Percentiles rank a stretch among this genome's conserved stretches.
These are phyloP conservation scores for Otus sunia DNA, from an alignment of 2,113 vertebrate species.

Conservation along the genomic window DNA sequence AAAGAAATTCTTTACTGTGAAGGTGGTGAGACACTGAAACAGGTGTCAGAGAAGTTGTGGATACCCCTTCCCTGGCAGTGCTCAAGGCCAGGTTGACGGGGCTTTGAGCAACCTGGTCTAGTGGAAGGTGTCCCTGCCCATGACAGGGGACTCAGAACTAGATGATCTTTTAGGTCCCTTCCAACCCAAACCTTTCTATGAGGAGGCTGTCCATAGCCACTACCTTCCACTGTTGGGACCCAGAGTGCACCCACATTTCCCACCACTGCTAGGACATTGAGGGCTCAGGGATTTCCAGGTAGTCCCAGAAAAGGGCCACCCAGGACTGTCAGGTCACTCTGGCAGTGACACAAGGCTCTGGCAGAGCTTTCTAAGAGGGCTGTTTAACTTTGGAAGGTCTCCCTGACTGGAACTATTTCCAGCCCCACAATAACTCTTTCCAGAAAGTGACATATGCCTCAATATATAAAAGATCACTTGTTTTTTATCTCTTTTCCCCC, in stretches of 20 bases:
- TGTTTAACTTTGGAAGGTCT: not conserved
- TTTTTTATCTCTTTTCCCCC: not conserved
- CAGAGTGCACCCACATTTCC: not conserved
- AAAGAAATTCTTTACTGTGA: too few species aligned
- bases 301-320: not conserved
- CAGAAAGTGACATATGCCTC: not conserved
- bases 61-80: too few species aligned
- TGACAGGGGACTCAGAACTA: too few species aligned
- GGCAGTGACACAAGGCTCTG: not conserved
- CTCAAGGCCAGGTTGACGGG: too few species aligned
- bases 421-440: not conserved
- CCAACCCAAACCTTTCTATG: too few species aligned
- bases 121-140: too few species aligned
- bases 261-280: rapidly evolving
- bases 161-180: too few species aligned
- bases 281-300: rapidly evolving
- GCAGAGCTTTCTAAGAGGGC: not conserved
- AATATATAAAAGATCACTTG: not conserved
- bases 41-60: too few species aligned
- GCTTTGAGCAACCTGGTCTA: too few species aligned
- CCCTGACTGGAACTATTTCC: not conserved
- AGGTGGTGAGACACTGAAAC: too few species aligned
- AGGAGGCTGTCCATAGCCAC: too few species aligned
- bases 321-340: not conserved
- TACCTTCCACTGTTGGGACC: not conserved